A percentile compares a stretch with the other conserved stretches of the same genome.
Conservation (phyloP, 2,888 invertebrate species). For the Drosophila bunnanda region DNA sequence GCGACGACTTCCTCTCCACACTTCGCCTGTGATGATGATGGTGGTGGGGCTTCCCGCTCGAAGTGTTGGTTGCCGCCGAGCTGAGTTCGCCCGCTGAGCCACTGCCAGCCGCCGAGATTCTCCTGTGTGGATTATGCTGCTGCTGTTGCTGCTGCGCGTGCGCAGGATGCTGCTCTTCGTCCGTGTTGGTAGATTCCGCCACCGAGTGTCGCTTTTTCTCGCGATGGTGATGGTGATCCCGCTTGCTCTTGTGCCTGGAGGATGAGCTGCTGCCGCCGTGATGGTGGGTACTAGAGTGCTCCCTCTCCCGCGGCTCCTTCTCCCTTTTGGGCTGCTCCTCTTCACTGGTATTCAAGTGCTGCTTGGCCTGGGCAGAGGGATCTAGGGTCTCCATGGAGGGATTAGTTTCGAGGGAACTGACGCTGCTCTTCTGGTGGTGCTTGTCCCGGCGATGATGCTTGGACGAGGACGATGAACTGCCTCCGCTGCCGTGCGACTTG, state of each 20-base stretch:
- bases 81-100: conserved; percentile 72
- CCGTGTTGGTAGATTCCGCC: conserved; percentile 71
- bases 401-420: conserved; percentile 44
- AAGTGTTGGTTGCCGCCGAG: conserved; percentile 50
- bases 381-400: conserved; percentile 28
- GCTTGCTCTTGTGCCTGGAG: conserved; percentile 81
- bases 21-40: conserved; percentile 65
- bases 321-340: conserved; percentile 72
- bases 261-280: conserved; percentile 70
- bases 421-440: conserved; percentile 82
- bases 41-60: conserved; percentile 64
- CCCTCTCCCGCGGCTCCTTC: conserved; percentile 22
- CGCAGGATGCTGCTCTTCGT: conserved; percentile 66
- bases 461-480: conserved; percentile 60
- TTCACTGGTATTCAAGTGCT: conserved; percentile 64
- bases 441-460: conserved; percentile 76
- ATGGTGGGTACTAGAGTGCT: conserved; percentile 54
- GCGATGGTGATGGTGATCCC: conserved; percentile 82
- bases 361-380: conserved; percentile 11
- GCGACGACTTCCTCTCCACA: conserved; percentile 74
- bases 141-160: conserved; percentile 33
- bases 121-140: conserved; percentile 65
- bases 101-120: conserved; percentile 70
- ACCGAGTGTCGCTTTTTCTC: conserved; percentile 83
- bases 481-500: conserved; percentile 54